Base-by-base conservation (phyloP, 2,113 vertebrate genomes). In the Colaptes auratus region DNA sequence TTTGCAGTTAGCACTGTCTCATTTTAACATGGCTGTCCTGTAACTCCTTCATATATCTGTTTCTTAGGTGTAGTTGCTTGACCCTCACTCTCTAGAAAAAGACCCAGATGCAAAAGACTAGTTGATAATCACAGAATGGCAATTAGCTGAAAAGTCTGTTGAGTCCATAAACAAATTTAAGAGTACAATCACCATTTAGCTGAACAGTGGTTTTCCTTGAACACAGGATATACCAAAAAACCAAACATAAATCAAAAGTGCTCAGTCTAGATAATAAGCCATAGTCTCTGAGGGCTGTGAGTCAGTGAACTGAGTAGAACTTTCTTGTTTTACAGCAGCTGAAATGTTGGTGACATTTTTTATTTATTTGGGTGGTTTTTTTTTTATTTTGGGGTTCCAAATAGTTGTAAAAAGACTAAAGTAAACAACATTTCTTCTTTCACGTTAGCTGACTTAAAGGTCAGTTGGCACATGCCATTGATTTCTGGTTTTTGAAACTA, bases 381-480 rank as follows among this genome's bases (percentile, higher is more conserved):
- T 70, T 79, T 82, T 76, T 59, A 24, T 74, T 85, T 77, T 79
- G 3, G 5, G 74, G 39, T 93, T 94, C 63, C 59, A 92, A 90
- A 18, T 44, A 50, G 30, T 30, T 86, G 27, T n/a, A 65, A 18
- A 46, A 65, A 90, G 39, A 48, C 16, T 55, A 2, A 90, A 60
- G 27, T 78, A 67, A 84, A 81, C 13, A 86, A 53, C 36, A 25
- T 73, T 93, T 81, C 63, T 93, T 84, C 93, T 84, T 84, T 92
- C 63, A 44, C 27, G 23, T 88, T 92, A 82, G 6, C 12, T 73
- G 76, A 79, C 71, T 66, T 93, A 97, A 98, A 98, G 92, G 95
- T 97, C 96, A 97, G 17, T 56, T 93, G 78, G 67, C 52, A 94
- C 42, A 69, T 93, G 44, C 15, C 72, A 97, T 96, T 96, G 97